A percentile compares a stretch with the other conserved stretches of the same genome.
phyloP scores from a whole-genome alignment of 1,140 invertebrate genomes.

The Bombus waltoni region DNA sequence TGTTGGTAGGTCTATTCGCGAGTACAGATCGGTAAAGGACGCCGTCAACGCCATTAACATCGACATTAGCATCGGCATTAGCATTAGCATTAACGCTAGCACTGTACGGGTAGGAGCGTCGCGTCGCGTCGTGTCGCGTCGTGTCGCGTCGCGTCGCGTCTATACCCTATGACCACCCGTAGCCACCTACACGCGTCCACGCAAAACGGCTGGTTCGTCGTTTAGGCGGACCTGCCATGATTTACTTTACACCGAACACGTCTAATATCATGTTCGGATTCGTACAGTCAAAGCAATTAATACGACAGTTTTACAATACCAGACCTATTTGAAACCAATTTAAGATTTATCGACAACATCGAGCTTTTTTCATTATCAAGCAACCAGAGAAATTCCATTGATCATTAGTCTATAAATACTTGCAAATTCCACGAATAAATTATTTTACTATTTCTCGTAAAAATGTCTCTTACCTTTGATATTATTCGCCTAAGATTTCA shows the following conservation, averaged over 20 bases:
- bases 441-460: too few species aligned
- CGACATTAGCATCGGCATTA: conserved; percentile 76
- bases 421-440: too few species aligned
- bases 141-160: conserved; percentile 48
- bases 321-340: not conserved
- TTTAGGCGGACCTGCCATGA: conserved; percentile 24
- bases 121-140: conserved; percentile 10
- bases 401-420: too few species aligned
- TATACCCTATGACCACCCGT: conserved; percentile 35
- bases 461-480: too few species aligned
- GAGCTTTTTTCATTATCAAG: not conserved
- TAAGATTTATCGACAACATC: too few species aligned
- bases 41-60: conserved; percentile 71
- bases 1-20: conserved; percentile 61
- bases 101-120: conserved; percentile 58
- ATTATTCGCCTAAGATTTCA: too few species aligned
- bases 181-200: conserved; percentile 45
- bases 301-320: not conserved
- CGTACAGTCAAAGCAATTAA: not conserved
- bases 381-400: too few species aligned
- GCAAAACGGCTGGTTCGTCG: conserved; percentile 41
- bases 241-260: conserved; percentile 41
- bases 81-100: conserved; percentile 68
- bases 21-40: conserved; percentile 58
- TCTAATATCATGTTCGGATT: conserved; percentile 12